These are phyloP conservation scores for Chironomus riparius DNA, from an alignment of 2,888 invertebrate genomes.

Conservation along the genomic window DNA sequence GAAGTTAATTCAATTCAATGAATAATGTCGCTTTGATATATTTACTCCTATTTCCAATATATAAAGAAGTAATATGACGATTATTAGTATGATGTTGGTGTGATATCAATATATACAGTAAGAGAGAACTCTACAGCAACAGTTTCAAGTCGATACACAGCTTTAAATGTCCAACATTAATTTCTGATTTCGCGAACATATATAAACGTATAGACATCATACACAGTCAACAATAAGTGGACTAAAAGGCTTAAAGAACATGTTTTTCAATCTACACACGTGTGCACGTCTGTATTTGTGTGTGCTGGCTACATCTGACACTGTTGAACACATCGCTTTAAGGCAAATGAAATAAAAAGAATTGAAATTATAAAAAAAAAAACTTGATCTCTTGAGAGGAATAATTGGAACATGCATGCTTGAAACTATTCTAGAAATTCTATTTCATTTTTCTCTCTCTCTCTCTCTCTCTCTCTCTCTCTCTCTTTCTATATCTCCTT, in stretches of 20 bases:
- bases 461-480: too few species aligned
- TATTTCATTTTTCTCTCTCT: too few species aligned
- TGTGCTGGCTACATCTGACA: neutral
- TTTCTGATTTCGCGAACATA: neutral
- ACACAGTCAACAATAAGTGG: neutral
- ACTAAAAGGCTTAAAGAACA: conserved; percentile 10
- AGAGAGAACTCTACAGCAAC: too few species aligned
- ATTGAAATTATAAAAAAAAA: neutral
- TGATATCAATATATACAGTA: too few species aligned
- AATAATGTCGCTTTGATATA: neutral
- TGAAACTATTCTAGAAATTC: neutral
- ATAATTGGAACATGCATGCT: conserved; percentile 9
- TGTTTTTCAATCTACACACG: neutral
- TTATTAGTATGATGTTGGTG: neutral
- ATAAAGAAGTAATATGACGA: neutral
- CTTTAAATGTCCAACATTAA: conserved; percentile 3
- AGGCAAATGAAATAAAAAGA: neutral
- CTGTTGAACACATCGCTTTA: neutral
- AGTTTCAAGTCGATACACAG: neutral
- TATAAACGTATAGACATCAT: neutral
- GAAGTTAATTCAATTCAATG: neutral
- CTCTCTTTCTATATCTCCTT: too few species aligned
- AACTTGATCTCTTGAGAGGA: neutral
- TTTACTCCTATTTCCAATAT: neutral
- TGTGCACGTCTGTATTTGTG: neutral